Evolutionary conservation across 2,113 vertebrate species (phyloP).

Genomic region (Cryptotis parvus): DNA sequence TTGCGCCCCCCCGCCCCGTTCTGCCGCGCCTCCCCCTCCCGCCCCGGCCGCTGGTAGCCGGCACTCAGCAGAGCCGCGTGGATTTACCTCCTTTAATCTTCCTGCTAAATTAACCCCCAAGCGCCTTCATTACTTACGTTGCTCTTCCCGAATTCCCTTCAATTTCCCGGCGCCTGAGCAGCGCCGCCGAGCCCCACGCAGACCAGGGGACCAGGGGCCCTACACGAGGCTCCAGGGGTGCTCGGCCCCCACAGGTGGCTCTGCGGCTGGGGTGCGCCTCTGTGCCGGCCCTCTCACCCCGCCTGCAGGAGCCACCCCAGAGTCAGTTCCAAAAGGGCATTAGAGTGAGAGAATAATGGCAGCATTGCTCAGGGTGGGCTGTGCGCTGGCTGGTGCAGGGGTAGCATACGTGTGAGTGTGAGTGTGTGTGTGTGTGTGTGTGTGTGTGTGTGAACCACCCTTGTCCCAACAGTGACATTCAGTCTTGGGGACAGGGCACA

Average conservation of each 20-base stretch:
- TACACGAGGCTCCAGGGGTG: not conserved
- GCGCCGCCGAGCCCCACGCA: slow-evolving; percentile 60
- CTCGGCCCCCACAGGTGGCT: not conserved
- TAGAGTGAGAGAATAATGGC: no score
- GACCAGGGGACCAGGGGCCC: slow-evolving; percentile 49
- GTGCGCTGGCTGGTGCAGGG: no score
- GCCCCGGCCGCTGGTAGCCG: slow-evolving; percentile 28
- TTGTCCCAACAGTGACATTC: not conserved
- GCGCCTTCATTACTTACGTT: slow-evolving; percentile 79
- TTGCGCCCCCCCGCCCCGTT: not conserved
- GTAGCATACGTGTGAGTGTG: no score
- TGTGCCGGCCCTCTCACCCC: no score
- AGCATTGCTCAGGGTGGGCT: no score
- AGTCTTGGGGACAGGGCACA: not conserved
- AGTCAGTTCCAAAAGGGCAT: no score
- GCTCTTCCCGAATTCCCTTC: slow-evolving; percentile 74
- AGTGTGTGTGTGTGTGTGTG: no score
- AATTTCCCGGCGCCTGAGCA: slow-evolving; percentile 56
- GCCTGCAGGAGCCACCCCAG: no score
- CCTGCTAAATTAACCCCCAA: slow-evolving; percentile 84
- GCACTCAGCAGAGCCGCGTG: slow-evolving; percentile 77
- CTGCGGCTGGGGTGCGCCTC: not conserved
- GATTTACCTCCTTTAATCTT: slow-evolving; percentile 83
- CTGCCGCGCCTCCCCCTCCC: not conserved
- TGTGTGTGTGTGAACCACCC: no score